Evolutionary conservation across 2,797 vertebrate species (phyloP).

Genomic region (Chelon auratus): DNA sequence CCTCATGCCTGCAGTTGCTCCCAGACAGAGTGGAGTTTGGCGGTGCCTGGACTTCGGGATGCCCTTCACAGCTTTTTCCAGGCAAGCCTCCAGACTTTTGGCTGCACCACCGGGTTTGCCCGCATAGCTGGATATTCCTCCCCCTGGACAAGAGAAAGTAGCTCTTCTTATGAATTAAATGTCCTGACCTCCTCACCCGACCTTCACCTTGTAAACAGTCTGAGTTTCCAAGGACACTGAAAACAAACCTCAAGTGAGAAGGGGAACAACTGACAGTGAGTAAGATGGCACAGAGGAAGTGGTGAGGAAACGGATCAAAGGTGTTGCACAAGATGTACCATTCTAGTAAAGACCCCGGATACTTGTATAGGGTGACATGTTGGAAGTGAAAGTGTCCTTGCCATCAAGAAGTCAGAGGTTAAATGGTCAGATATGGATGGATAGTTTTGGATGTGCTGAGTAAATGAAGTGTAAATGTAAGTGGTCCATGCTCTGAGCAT

Average conservation of each 20-base stretch:
- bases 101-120: slow-evolving; percentile 73
- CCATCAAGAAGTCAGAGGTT: not conserved
- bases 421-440: not conserved
- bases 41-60: slow-evolving; percentile 81
- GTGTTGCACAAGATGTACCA: slow-evolving; percentile 25
- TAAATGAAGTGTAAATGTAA: too few species aligned
- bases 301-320: not conserved
- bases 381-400: slow-evolving; percentile 39
- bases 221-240: not conserved
- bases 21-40: slow-evolving; percentile 83
- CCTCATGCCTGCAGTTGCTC: slow-evolving; percentile 88
- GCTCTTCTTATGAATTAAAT: slow-evolving; percentile 12
- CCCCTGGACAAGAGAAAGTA: slow-evolving; percentile 68
- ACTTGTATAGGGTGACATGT: not conserved
- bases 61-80: slow-evolving; percentile 76
- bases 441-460: too few species aligned
- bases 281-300: not conserved
- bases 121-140: slow-evolving; percentile 87
- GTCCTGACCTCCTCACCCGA: not conserved
- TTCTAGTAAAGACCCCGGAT: not conserved
- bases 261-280: slow-evolving; percentile 31
- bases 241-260: slow-evolving; percentile 5
- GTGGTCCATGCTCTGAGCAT: too few species aligned
- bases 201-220: slow-evolving; percentile 18
- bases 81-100: slow-evolving; percentile 78